Evolutionary conservation across 2,888 invertebrate species (phyloP).

Genomic region (Plagodis pulveraria): DNA sequence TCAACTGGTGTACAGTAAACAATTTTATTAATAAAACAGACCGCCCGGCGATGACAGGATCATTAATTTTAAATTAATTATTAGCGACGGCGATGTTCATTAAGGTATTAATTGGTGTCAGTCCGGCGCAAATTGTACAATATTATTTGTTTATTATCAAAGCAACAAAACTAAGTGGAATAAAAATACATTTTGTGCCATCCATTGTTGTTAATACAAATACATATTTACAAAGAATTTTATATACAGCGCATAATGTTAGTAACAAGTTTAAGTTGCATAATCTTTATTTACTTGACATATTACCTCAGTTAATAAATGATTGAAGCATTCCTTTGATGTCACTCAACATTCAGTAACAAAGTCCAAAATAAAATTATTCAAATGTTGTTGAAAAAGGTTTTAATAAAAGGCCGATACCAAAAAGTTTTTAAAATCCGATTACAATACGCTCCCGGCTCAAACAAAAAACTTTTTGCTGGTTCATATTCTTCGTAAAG

Average conservation of each 20-base stretch:
- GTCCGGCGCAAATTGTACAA: not conserved
- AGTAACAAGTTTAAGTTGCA: too few species aligned
- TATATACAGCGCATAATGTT: too few species aligned
- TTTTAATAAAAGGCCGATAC: conserved; percentile 3
- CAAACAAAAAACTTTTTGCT: conserved; percentile 4
- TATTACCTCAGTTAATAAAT: too few species aligned
- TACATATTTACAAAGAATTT: too few species aligned
- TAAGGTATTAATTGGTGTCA: conserved; percentile 8
- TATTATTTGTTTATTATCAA: too few species aligned
- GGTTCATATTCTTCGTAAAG: not conserved
- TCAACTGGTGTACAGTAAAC: too few species aligned
- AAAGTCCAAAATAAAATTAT: not conserved
- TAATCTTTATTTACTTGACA: too few species aligned
- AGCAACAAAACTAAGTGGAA: too few species aligned
- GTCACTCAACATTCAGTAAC: not conserved
- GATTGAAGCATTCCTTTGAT: not conserved
- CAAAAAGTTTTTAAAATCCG: conserved; percentile 4
- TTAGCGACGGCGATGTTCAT: conserved; percentile 3
- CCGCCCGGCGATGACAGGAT: conserved; percentile 2
- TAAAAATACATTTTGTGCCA: too few species aligned
- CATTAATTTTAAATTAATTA: conserved; percentile 11
- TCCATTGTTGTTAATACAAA: too few species aligned
- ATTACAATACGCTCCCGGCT: conserved; percentile 3
- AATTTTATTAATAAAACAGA: too few species aligned
- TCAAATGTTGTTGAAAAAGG: not conserved